Percentiles rank a stretch among this genome's conserved stretches.
phyloP scores from a whole-genome alignment of 2,888 invertebrate species.

The Ditylenchus weischeri region DNA sequence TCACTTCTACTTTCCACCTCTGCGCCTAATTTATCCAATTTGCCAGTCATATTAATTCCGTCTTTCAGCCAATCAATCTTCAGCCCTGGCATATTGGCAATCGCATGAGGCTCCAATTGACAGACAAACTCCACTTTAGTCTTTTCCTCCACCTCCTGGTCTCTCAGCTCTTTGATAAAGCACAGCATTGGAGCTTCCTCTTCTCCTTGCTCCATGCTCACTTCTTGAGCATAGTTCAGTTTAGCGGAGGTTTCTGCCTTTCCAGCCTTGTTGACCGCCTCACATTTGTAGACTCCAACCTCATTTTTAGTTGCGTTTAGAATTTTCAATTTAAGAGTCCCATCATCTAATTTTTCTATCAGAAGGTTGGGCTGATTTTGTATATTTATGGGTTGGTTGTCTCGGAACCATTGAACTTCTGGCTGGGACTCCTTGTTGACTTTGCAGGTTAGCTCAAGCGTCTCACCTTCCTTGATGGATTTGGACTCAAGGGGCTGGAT shows the following conservation, averaged over 20 bases:
- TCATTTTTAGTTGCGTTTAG: constrained; percentile 47
- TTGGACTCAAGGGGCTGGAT: constrained; percentile 39
- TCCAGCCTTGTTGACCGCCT: constrained; percentile 78
- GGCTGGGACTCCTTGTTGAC: constrained; percentile 66
- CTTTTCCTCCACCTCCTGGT: constrained; percentile 29
- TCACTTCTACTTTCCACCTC: constrained; percentile 26
- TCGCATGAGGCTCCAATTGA: constrained; percentile 19
- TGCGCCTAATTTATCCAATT: constrained; percentile 17
- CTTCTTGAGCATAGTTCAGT: constrained; percentile 43
- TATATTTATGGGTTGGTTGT: constrained; percentile 42
- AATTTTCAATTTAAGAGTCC: constrained; percentile 57
- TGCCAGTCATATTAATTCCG: constrained; percentile 29
- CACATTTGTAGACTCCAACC: constrained; percentile 69
- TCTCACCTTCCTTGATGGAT: constrained; percentile 38
- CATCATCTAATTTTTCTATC: constrained; percentile 46
- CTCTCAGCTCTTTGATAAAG: constrained; percentile 30
- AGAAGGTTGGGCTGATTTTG: constrained; percentile 31
- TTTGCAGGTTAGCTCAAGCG: constrained; percentile 71
- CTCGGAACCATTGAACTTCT: constrained; percentile 51
- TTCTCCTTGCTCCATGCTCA: constrained; percentile 16
- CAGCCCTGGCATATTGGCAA: constrained; percentile 4
- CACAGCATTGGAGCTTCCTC: constrained; percentile 59
- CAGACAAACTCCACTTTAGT: constrained; percentile 27
- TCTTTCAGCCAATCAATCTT: constrained; percentile 41
- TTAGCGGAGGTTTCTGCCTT: constrained; percentile 61